Percentiles rank a stretch among this genome's conserved stretches.
These are phyloP conservation scores for Lochmaea capreae DNA, from an alignment of 2,888 invertebrate genomes.

Conservation along the genomic window DNA sequence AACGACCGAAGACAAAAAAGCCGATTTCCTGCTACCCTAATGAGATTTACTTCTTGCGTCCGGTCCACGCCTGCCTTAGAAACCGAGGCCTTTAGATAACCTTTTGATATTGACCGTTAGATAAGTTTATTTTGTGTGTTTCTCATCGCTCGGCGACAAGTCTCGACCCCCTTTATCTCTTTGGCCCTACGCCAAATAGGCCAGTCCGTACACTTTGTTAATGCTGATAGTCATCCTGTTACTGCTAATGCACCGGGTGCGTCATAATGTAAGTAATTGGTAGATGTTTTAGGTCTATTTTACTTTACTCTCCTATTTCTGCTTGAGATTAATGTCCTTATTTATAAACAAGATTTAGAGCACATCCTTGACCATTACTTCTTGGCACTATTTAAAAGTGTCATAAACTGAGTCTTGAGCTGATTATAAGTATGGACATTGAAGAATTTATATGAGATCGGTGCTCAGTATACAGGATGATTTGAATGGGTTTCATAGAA, in stretches of 20 bases:
- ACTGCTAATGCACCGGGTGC: slow-evolving; percentile 8
- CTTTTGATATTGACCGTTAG: slow-evolving; percentile 46
- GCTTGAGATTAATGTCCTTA: too few species aligned
- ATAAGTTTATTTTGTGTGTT: slow-evolving; percentile 45
- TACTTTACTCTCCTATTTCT: too few species aligned
- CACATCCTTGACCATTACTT: too few species aligned
- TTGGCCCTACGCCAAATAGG: slow-evolving; percentile 42
- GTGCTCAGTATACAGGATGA: too few species aligned
- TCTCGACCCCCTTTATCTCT: slow-evolving; percentile 26
- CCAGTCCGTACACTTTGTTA: slow-evolving; percentile 30
- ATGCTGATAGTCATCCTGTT: slow-evolving; percentile 1
- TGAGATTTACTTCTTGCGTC: slow-evolving; percentile 43
- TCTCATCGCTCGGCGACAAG: slow-evolving; percentile 35
- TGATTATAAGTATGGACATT: too few species aligned
- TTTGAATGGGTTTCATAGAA: too few species aligned
- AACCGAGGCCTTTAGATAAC: slow-evolving; percentile 40
- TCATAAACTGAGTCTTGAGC: too few species aligned
- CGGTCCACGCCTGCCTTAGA: slow-evolving; percentile 32
- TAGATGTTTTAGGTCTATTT: neutral
- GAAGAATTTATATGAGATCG: too few species aligned
- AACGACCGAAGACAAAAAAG: slow-evolving; percentile 38
- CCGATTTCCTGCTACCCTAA: slow-evolving; percentile 31
- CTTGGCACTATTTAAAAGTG: too few species aligned
- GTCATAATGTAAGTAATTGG: neutral
- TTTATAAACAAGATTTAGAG: too few species aligned